Base-by-base conservation (phyloP, 1,140 invertebrate species). In the Drosophila lowei region DNA sequence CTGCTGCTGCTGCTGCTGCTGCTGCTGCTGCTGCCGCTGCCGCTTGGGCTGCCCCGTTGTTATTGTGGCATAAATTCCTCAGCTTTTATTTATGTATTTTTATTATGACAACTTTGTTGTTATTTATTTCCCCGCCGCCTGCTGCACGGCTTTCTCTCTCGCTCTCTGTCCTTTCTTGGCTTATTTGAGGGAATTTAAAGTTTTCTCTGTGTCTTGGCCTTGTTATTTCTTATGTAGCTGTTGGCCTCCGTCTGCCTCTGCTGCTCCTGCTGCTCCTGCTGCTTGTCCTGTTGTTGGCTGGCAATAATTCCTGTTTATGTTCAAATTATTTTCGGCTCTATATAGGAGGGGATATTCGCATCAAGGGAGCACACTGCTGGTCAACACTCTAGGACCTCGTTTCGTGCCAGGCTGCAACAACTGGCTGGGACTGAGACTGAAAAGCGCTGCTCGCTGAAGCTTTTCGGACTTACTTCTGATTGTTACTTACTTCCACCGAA, bases 291-390 rank as follows among this genome's bases (percentile, higher is more conserved):
- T 47, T 73, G 72, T 68, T 63, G 48, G 68, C 79, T 52, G 55
- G 79, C 77, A 66, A 85, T 85, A 85, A 85, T 80, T 85, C 74
- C 81, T 85, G 81, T 85, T 85, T 85, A 85, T 85, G 77, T 67
- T 74, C 81, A 68, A 81, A 80, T 85, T 85, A 80, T 80, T 86
- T 85, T 84, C 59, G 67, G 64, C 76, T 61, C 56, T 63, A 50
- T 71, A 53, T 47, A 52, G 30, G 55, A 64, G 38, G 42, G 41
- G 53, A 52, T 41, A 53, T 60, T 52, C 30, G 30, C 30, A 8
- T 30, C 30, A 9, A 9, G 63, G 41, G 15, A 38, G 21, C 46
- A 58, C 49, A 64, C 53, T 70, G 62, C 18, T 11, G 49, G 41
- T 18, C n/a, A 43, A 47, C 2, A 16, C 11, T 6, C 18, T 42